phyloP scores from a whole-genome alignment of 2,888 invertebrate species.

The Dendrolimus pini region DNA sequence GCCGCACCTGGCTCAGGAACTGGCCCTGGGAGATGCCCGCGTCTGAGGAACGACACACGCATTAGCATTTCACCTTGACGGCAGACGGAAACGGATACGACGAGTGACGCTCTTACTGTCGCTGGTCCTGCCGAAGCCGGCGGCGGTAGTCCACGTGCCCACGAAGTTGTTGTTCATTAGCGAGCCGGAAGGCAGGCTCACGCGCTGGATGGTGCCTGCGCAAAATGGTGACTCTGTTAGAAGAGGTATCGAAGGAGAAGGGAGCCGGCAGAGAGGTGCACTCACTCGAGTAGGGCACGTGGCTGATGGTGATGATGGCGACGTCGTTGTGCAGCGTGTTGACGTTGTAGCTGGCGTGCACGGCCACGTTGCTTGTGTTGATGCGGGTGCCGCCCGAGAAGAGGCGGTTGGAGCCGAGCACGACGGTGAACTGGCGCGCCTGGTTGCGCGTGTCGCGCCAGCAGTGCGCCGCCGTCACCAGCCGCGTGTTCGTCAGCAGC shows the following conservation, averaged over 20 bases:
- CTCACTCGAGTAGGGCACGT: constrained; percentile 21
- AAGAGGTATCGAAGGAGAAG: no score
- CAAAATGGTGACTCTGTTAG: not conserved
- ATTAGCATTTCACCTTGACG: not conserved
- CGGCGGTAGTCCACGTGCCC: constrained; percentile 18
- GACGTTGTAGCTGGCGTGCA: constrained; percentile 25
- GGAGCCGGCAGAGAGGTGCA: not conserved
- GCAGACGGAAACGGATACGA: not conserved
- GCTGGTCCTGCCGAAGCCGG: constrained; percentile 27
- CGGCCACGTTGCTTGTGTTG: constrained; percentile 18
- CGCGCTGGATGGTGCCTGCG: constrained; percentile 16
- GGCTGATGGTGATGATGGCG: constrained; percentile 21
- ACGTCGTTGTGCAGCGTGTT: constrained; percentile 26
- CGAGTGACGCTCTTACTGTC: constrained; percentile 17
- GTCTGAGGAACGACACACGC: constrained; percentile 17
- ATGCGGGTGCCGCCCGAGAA: constrained; percentile 28
- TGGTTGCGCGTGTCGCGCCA: constrained; percentile 23
- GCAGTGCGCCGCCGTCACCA: constrained; percentile 28
- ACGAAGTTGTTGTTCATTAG: constrained; percentile 13
- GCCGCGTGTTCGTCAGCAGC: constrained; percentile 16
- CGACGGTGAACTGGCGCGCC: constrained; percentile 25
- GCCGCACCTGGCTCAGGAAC: constrained; percentile 51
- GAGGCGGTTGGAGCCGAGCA: constrained; percentile 24
- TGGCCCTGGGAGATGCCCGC: constrained; percentile 29
- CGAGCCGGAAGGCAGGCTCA: constrained; percentile 19